These are phyloP conservation scores for Parotocinclus haroldoi DNA, from an alignment of 2,797 vertebrate genomes.

Conservation along the genomic window DNA sequence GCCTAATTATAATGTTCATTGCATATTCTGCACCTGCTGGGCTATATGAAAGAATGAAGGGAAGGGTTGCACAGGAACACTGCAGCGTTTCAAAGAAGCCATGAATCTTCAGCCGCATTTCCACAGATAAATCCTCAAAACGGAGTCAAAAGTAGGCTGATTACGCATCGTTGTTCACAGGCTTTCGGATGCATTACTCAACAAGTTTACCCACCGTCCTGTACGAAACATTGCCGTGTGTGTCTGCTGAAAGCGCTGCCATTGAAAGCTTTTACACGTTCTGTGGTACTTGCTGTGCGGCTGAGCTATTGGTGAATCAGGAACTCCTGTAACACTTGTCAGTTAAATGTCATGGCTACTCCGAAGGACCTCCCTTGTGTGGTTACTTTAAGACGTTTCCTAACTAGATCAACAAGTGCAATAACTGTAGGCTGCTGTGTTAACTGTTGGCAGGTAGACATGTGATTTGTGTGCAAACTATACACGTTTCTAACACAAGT, in stretches of 20 bases:
- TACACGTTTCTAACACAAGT: constrained; percentile 51
- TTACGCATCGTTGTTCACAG: no score
- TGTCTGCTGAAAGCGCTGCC: constrained; percentile 5
- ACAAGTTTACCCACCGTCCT: no score
- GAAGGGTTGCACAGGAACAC: neutral
- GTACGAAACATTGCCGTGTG: neutral
- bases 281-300: neutral
- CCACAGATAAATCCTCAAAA: no score
- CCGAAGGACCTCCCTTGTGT: constrained; percentile 43
- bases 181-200: no score
- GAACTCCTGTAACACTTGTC: constrained; percentile 26
- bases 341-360: constrained; percentile 44
- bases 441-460: constrained; percentile 38
- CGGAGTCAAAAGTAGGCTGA: no score
- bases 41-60: neutral
- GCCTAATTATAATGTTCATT: no score
- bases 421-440: constrained; percentile 45
- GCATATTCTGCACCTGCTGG: no score
- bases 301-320: constrained; percentile 7
- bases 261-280: constrained; percentile 1
- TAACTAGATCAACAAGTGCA: constrained; percentile 46
- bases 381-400: constrained; percentile 40
- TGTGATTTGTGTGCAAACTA: constrained; percentile 44
- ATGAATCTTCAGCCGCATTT: neutral
- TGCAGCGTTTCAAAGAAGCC: neutral